Evolutionary conservation across 2,888 invertebrate species (phyloP).

Genomic region (Minunthozetes semirufus): DNA sequence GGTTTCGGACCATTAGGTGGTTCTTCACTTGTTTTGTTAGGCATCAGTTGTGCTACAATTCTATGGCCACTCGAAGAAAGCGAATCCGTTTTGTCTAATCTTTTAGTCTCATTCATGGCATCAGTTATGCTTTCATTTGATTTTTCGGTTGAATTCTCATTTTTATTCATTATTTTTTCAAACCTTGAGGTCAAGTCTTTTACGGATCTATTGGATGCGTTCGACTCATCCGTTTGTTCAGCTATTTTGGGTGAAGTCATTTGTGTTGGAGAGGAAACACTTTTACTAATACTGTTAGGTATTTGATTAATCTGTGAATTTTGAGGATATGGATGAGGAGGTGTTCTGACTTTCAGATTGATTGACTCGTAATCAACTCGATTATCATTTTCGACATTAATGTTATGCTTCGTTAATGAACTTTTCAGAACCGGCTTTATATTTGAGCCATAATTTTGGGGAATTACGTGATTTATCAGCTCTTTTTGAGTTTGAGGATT

Average conservation of each 20-base stretch:
- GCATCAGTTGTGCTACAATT: background rate
- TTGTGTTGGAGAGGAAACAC: constrained; percentile 12
- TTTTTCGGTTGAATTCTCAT: constrained; percentile 29
- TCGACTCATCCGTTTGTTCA: background rate
- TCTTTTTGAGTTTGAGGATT: background rate
- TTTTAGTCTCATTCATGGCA: constrained; percentile 24
- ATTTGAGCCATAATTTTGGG: background rate
- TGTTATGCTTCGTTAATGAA: background rate
- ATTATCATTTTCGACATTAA: background rate
- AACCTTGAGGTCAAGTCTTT: constrained; percentile 75
- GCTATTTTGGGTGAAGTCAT: background rate
- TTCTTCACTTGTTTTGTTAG: background rate
- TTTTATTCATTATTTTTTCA: constrained; percentile 52
- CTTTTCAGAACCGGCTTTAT: background rate
- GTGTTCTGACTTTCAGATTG: background rate
- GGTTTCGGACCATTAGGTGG: background rate
- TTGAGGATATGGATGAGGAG: background rate
- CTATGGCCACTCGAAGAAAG: background rate
- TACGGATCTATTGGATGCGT: constrained; percentile 53
- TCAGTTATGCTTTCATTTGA: constrained; percentile 40
- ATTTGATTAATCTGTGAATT: background rate
- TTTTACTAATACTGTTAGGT: constrained; percentile 9
- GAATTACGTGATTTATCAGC: background rate
- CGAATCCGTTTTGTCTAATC: background rate
- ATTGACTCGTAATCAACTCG: constrained; percentile 9